Conservation (phyloP, 1,140 invertebrate species). For the Meteorus sp. region DNA sequence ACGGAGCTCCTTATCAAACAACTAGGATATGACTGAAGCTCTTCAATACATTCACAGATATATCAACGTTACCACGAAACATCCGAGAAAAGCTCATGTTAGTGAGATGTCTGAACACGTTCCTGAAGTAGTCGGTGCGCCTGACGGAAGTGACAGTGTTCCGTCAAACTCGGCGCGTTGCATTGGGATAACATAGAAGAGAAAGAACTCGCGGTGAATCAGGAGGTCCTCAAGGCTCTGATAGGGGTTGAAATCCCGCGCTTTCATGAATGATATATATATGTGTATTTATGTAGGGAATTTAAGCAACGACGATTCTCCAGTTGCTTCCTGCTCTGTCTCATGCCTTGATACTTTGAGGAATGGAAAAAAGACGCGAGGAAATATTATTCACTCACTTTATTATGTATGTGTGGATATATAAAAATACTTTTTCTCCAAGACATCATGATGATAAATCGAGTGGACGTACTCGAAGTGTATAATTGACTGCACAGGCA, state of each 20-base stretch:
- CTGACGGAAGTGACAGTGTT: conserved; percentile 36
- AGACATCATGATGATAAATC: conserved; percentile 12
- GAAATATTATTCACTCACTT: conserved; percentile 15
- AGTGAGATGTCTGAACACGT: neutral
- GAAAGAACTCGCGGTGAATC: conserved; percentile 8
- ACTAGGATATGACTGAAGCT: neutral
- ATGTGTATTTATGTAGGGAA: neutral
- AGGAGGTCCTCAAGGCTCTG: too few species aligned
- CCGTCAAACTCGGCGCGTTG: conserved; percentile 28
- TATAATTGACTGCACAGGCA: conserved; percentile 7
- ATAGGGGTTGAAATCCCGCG: too few species aligned
- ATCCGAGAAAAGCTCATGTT: neutral
- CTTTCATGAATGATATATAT: too few species aligned
- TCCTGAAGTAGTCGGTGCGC: conserved; percentile 22
- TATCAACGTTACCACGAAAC: too few species aligned
- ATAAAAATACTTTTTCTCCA: neutral
- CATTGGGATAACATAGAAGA: conserved; percentile 26
- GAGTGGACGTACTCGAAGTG: conserved; percentile 4
- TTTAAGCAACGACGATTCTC: neutral
- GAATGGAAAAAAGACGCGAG: conserved; percentile 14
- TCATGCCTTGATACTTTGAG: conserved; percentile 16
- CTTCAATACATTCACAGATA: too few species aligned
- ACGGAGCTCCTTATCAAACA: conserved; percentile 8
- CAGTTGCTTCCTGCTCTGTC: neutral
- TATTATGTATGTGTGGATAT: neutral